phyloP scores from a whole-genome alignment of 2,113 vertebrate species.

The Oreochromis tanganicae region DNA sequence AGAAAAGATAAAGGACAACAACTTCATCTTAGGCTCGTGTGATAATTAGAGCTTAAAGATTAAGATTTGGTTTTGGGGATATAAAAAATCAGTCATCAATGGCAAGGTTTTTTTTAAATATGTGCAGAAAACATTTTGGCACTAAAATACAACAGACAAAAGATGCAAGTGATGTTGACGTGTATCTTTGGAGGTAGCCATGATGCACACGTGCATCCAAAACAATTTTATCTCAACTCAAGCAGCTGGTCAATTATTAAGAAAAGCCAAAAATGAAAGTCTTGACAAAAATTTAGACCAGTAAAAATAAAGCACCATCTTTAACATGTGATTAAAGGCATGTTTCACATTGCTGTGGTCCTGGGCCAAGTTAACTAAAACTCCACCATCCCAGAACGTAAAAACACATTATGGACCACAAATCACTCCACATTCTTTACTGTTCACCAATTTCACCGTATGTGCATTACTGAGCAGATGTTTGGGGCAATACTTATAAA shows the following conservation, averaged over 20 bases:
- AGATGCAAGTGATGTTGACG: neutral
- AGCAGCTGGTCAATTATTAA: neutral
- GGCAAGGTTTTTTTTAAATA: accelerated
- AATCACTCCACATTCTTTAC: neutral
- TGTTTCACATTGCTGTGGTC: neutral
- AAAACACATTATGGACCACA: neutral
- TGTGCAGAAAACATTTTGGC: neutral
- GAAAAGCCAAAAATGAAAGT: neutral
- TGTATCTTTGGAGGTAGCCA: neutral
- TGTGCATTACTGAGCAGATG: neutral
- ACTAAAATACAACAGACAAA: neutral
- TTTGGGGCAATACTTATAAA: accelerated
- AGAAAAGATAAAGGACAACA: neutral
- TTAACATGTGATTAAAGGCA: accelerated
- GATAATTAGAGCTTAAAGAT: neutral
- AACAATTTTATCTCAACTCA: neutral
- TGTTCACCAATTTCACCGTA: neutral
- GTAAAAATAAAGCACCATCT: neutral
- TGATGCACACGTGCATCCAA: neutral
- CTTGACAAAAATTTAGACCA: accelerated
- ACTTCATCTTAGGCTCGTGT: accelerated
- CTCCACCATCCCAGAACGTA: neutral
- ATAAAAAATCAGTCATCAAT: neutral
- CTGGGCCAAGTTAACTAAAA: neutral
- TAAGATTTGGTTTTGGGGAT: neutral